Base-by-base conservation (phyloP, 35 echinoderm and acorn worm genomes). In the Chiridota heheva region DNA sequence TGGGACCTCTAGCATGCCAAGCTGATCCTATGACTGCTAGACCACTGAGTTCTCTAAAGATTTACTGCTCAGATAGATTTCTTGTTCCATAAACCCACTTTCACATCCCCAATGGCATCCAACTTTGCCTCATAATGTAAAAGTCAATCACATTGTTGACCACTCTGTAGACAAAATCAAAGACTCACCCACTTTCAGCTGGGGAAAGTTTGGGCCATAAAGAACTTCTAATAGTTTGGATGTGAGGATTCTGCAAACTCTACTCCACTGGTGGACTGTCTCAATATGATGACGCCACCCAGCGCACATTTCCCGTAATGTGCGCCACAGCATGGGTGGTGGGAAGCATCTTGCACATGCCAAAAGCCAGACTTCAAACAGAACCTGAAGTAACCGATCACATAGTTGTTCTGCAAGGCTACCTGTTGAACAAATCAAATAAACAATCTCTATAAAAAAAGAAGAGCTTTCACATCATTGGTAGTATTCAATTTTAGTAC, bases 291-390 rank as follows among this genome's bases (percentile, higher is more conserved):
- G 95, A 3, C 95, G 76, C 95, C 95, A 98, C 27, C 89, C 86
- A 18, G 72, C 86, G 39, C 95, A 98, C 80, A 92, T 85, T 67
- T 91, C 89, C 38, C 85, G 76, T 2, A 98, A 58, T 2, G 95
- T 98, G 31, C 89, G 75, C 95, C 95, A 98, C 47, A 92, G 61
- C 0, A 89, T 84, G 1, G 88, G 88, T 13, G 95, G 86, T 3
- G 95, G 89, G 35, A 91, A 92, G 58, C 88, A 98, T 31, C 95
- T 73, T 46, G 89, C 89, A 56, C 89, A 98, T 0, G 95, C 88
- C 67, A 98, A 49, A 1, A 98, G 89, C 95, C 95, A 98, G 36
- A 98, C 80, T 57, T 98, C 95, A 88, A 98, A 98, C 56, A 98
- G 58, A 24, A 98, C 95, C 62, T 89, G 91, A 2, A 98, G 88